These are phyloP conservation scores for Andrena bicolor DNA, from an alignment of 2,888 invertebrate species.

Conservation along the genomic window DNA sequence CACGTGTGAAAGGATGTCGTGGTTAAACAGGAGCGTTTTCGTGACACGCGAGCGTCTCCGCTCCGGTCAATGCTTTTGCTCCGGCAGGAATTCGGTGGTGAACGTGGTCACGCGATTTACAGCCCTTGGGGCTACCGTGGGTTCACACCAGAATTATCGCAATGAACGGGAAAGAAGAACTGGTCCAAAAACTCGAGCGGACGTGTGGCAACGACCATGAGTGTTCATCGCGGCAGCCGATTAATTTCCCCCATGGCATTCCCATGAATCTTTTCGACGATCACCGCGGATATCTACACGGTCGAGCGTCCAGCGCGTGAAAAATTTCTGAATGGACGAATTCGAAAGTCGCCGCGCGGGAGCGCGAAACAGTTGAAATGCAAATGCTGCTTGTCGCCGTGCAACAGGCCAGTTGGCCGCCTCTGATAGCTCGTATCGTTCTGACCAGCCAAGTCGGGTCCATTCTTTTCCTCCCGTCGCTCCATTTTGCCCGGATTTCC, in stretches of 20 bases:
- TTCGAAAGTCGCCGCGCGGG: slow-evolving; percentile 52
- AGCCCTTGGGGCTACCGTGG: slow-evolving; percentile 66
- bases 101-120: slow-evolving; percentile 71
- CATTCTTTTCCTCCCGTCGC: slow-evolving; percentile 69
- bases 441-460: slow-evolving; percentile 71
- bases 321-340: slow-evolving; percentile 62
- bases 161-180: background rate
- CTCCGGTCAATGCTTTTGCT: slow-evolving; percentile 69
- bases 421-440: slow-evolving; percentile 79
- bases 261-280: slow-evolving; percentile 4
- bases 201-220: background rate
- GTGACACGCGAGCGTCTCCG: slow-evolving; percentile 72
- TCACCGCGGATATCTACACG: background rate
- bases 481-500: slow-evolving; percentile 56
- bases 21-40: slow-evolving; percentile 73
- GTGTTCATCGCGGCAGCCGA: background rate
- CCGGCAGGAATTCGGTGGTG: slow-evolving; percentile 66
- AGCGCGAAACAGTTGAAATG: slow-evolving; percentile 64
- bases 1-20: slow-evolving; percentile 76
- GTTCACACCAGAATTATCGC: slow-evolving; percentile 24
- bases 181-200: background rate
- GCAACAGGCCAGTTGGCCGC: slow-evolving; percentile 77
- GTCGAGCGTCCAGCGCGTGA: background rate
- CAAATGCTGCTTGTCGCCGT: slow-evolving; percentile 75
- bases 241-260: background rate